Conservation (phyloP, 2,797 vertebrate species). For the Enteromius argenteus region DNA sequence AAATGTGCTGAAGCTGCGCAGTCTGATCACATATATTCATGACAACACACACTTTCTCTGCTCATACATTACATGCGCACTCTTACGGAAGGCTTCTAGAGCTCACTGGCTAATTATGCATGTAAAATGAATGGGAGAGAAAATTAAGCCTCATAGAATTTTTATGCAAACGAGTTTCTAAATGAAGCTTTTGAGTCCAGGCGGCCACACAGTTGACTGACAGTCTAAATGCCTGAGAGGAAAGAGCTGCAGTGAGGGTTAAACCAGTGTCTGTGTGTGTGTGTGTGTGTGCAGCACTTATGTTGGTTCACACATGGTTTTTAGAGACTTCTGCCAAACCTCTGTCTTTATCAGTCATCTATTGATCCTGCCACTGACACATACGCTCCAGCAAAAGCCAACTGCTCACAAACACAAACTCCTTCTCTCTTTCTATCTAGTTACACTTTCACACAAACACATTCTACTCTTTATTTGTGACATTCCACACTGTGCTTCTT, state of each 20-base stretch:
- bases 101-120: conserved; percentile 57
- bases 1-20: not conserved
- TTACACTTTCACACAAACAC: conserved; percentile 14
- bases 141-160: conserved; percentile 64
- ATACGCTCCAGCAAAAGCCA: conserved; percentile 38
- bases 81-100: conserved; percentile 18
- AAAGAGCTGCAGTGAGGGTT: conserved; percentile 41
- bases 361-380: conserved; percentile 45
- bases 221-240: conserved; percentile 47
- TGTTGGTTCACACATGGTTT: conserved; percentile 21
- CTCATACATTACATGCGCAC: conserved; percentile 17
- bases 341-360: conserved; percentile 55
- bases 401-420: conserved; percentile 20
- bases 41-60: conserved; percentile 1
- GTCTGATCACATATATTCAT: not conserved
- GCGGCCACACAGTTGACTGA: conserved; percentile 43
- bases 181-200: conserved; percentile 58
- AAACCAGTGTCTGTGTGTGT: conserved; percentile 32
- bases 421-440: not conserved
- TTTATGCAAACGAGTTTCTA: conserved; percentile 67
- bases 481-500: conserved; percentile 35
- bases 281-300: conserved; percentile 34
- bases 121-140: conserved; percentile 60
- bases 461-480: conserved; percentile 27
- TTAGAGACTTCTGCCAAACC: conserved; percentile 51